A percentile compares a stretch with the other conserved stretches of the same genome.
Conservation (phyloP, 2,113 vertebrate species). For the Serinus canaria region DNA sequence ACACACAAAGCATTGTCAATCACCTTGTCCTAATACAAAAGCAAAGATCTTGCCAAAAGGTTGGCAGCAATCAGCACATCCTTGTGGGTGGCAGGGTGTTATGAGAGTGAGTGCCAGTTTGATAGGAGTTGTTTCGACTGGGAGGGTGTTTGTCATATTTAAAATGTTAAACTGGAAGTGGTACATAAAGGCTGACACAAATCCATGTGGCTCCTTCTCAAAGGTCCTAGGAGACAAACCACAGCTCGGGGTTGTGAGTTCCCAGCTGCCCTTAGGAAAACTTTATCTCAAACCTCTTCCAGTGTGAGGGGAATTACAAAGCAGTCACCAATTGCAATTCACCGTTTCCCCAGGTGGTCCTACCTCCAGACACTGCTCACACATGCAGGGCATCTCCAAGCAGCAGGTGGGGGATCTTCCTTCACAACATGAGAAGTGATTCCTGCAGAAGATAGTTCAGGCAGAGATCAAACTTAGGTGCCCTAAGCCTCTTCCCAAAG, state of each 20-base stretch:
- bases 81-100: not conserved
- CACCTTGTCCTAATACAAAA: constrained; percentile 31
- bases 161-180: not conserved
- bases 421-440: fast-evolving
- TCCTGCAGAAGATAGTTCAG: not conserved
- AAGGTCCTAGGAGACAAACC: not conserved
- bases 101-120: not conserved
- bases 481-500: not conserved
- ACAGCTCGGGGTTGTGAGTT: not conserved
- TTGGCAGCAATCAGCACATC: not conserved
- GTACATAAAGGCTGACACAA: not conserved
- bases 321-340: not conserved
- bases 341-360: not conserved
- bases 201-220: not conserved
- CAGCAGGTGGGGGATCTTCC: not conserved
- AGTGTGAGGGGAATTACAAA: not conserved
- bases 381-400: not conserved
- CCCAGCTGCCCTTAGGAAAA: not conserved
- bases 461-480: not conserved
- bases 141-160: constrained; percentile 7
- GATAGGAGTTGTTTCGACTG: not conserved
- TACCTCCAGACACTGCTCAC: not conserved
- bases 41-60: not conserved
- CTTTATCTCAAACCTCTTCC: not conserved
- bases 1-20: constrained; percentile 19